Conservation (phyloP, 2,797 vertebrate genomes). For the Rhinogobio ventralis region DNA sequence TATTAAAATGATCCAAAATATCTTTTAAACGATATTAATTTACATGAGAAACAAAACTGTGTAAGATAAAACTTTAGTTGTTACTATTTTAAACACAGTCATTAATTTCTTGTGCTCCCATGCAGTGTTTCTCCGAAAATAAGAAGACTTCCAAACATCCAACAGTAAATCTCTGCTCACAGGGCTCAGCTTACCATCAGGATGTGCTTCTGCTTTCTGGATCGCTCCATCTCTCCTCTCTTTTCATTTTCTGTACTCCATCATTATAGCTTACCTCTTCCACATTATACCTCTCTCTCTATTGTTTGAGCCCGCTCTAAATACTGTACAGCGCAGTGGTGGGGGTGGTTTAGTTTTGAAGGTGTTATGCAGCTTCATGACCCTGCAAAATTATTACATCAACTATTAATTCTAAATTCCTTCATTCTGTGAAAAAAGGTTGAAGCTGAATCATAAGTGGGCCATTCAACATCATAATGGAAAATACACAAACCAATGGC, state of each 20-base stretch:
- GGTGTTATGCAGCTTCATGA: neutral
- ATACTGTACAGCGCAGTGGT: neutral
- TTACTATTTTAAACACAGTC: neutral
- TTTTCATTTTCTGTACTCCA: slow-evolving; percentile 3
- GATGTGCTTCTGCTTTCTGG: slow-evolving; percentile 46
- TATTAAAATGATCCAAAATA: neutral
- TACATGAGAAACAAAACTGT: too few relatives aligned
- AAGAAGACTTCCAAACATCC: slow-evolving; percentile 45
- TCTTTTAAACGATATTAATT: too few relatives aligned
- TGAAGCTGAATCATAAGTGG: neutral
- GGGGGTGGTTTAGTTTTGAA: neutral
- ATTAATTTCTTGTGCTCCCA: slow-evolving; percentile 30
- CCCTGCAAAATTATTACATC: neutral
- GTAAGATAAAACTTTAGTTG: neutral
- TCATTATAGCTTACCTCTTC: neutral
- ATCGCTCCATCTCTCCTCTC: slow-evolving; percentile 34
- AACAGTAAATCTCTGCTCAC: slow-evolving; percentile 57
- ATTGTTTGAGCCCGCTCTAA: neutral
- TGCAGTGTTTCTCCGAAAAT: slow-evolving; percentile 53
- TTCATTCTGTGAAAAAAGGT: neutral
- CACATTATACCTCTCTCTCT: slow-evolving; percentile 8
- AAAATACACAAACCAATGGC: neutral
- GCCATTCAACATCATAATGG: neutral
- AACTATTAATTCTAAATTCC: neutral
- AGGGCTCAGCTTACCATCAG: slow-evolving; percentile 47